Evolutionary conservation across 1,140 invertebrate species (phyloP), one percentile per base, ranked within the genome.

Genomic region (Aphidius gifuensis): DNA sequence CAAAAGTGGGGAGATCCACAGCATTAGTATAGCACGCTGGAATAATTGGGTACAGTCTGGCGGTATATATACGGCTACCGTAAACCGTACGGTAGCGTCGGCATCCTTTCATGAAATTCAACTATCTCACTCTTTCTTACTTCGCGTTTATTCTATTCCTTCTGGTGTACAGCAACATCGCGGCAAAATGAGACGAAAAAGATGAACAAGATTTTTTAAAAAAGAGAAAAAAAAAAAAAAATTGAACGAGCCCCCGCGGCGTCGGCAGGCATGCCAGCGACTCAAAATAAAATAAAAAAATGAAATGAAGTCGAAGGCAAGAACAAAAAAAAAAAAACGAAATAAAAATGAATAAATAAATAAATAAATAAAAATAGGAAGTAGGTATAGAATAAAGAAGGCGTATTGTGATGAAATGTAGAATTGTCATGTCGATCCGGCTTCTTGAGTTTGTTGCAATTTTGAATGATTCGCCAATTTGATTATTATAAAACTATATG

Each of bases 11-110:
- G 54, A 53, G 61, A 64, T 67, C 64, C 68, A 67, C 64, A 69
- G 69, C 57, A 62, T 65, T 65, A 65, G 57, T 78, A 77, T 79
- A 79, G 75, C 76, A 78, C 76, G 72, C 64, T 68, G 68, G 71
- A 68, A 68, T 80, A 80, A 80, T 80, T 80, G 74, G 76, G 72
- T 77, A 68, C 67, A 80, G 74, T 78, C 74, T 72, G 69, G 64
- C 68, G 68, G 65, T 68, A 60, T 67, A 63, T 61, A 65, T 64
- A 64, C 64, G 61, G 66, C 49, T 65, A 21, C 6, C 7, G 51
- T 23, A 38, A 21, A 78, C 76, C 68, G 77, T 77, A 62, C 57
- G 61, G 62, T 61, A 62, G 51, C 60, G 66, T 69, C 67, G 67
- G 67, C 67, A 67, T 66, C 67, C 64, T 68, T 69, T 69, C 61